Percentiles rank a stretch among this genome's conserved stretches.
These are phyloP conservation scores for Hyla sarda DNA, from an alignment of 2,113 vertebrate genomes.

Conservation along the genomic window DNA sequence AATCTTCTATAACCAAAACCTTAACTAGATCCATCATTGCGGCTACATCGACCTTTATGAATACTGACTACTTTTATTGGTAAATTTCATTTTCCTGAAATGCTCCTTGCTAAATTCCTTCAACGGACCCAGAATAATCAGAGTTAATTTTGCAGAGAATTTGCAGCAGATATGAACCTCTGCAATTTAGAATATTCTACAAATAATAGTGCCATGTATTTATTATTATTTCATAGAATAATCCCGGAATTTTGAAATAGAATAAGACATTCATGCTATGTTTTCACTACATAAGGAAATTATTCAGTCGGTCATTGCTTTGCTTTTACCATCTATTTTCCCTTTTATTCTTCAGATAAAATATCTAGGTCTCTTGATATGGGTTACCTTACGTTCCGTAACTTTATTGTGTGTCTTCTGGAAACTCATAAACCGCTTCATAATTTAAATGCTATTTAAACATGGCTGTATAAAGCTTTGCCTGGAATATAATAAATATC, in stretches of 20 bases:
- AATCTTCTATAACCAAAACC: too few species aligned
- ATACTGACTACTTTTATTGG: too few species aligned
- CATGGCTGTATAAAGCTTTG: conserved; percentile 47
- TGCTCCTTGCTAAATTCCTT: too few species aligned
- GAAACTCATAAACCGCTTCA: conserved; percentile 47
- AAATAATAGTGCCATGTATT: not conserved
- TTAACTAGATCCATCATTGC: too few species aligned
- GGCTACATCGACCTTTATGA: too few species aligned
- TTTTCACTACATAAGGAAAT: not conserved
- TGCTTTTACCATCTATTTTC: conserved; percentile 6
- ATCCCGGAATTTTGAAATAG: not conserved
- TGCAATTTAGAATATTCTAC: too few species aligned
- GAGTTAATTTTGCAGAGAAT: too few species aligned
- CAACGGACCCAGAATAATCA: too few species aligned
- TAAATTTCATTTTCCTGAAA: too few species aligned
- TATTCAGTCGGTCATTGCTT: not conserved
- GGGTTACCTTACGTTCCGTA: conserved; percentile 4
- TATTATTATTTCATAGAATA: not conserved
- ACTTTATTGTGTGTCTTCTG: conserved; percentile 48
- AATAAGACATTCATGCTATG: not conserved
- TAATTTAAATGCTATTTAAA: conserved; percentile 59
- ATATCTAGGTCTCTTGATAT: conserved; percentile 21
- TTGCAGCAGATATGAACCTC: too few species aligned
- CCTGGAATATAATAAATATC: conserved; percentile 57
- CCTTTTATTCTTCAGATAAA: not conserved